Base-by-base conservation (phyloP, 2,888 invertebrate genomes). In the Arge pagana region DNA sequence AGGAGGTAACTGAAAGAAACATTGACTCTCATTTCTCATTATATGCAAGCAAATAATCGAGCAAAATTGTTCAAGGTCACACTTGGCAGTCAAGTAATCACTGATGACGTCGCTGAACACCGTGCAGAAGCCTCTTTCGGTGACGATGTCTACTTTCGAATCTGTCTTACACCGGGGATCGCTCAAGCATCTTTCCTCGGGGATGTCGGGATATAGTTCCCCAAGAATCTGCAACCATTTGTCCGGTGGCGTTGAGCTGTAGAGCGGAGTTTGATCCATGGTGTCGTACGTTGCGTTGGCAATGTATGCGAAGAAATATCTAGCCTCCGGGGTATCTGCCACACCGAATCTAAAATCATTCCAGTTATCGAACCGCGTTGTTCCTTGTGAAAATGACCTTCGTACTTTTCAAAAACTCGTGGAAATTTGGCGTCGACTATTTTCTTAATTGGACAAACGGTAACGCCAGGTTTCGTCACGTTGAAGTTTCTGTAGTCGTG, bases 401-500 rank as follows among this genome's bases (percentile, higher is more conserved):
- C 33, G 45, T 52, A 55, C 62, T 56, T 56, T 33, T 55, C 1
- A 11, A 64, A 61, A 36, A 63, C 65, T n/a, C 48, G 10, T 0
- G 54, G 21, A 49, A 64, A 63, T 16, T 83, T 82, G 5, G 66
- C 69, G 28, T 77, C 74, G 62, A 86, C 83, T 28, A 87, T 68
- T 59, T 82, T 83, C 11, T 72, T 77, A 3, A 78, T 71, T 0
- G 86, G 85, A 59, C 89, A 89, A 42, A 89, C 80, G 0, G 88
- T 86, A 43, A 85, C 77, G 24, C 83, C 80, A 0, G 88, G 89
- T 61, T 87, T 87, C 1, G 85, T 83, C 2, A 89, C 86, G 62
- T 85, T 85, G 21, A 63, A 70, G 13, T 45, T 43, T 5, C 57
- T 49, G 21, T 52, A 61, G 50, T 67, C 53, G 26, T 53, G 60